phyloP scores from a whole-genome alignment of 2,888 invertebrate genomes.

The Neoitamus cyanurus region DNA sequence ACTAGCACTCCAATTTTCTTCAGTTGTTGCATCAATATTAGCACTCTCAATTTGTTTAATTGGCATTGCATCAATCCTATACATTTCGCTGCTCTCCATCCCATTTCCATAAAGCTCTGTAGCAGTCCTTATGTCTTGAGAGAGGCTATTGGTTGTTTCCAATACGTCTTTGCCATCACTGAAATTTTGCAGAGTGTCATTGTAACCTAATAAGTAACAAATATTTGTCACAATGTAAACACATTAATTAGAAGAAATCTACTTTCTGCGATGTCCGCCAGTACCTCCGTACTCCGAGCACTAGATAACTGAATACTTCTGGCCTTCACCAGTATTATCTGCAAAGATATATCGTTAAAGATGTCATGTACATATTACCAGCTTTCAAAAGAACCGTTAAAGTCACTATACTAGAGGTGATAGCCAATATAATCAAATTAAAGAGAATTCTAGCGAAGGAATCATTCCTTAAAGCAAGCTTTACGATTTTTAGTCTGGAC shows the following conservation, averaged over 20 bases:
- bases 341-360: neutral
- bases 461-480: neutral
- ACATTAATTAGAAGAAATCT: neutral
- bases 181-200: neutral
- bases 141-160: neutral
- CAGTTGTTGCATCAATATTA: neutral
- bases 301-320: neutral
- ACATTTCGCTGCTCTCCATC: neutral
- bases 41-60: neutral
- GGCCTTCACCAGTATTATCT: neutral
- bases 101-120: neutral
- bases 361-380: neutral
- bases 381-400: neutral
- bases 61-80: neutral
- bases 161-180: neutral
- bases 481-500: neutral
- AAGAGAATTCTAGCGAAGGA: neutral
- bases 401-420: constrained; percentile 8
- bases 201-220: neutral
- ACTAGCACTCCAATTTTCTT: neutral
- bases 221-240: neutral
- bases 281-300: neutral
- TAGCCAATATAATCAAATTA: neutral
- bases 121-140: neutral
- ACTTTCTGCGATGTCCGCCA: neutral